phyloP scores from a whole-genome alignment of 37 sponge, comb jelly and placozoan species.

The Dysidea cf. avara region DNA sequence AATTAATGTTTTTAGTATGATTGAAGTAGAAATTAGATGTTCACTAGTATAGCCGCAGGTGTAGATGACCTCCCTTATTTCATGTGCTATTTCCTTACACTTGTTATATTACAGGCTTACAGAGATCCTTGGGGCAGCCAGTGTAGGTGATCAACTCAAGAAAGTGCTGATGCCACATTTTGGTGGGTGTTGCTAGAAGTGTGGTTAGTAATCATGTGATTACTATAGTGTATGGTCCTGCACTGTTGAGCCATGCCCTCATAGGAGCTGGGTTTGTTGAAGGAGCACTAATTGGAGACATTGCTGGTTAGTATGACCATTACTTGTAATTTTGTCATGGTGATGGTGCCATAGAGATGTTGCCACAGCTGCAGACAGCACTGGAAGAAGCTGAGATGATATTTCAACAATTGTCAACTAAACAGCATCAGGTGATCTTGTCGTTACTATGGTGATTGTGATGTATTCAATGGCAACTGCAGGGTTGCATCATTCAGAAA shows the following conservation, averaged over 20 bases:
- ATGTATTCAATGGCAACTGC: background rate
- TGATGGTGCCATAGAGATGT: slow-evolving; percentile 39
- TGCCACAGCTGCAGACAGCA: slow-evolving; percentile 36
- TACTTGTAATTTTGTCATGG: no score
- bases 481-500: slow-evolving; percentile 69
- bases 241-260: slow-evolving; percentile 80
- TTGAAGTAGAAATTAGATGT: no score
- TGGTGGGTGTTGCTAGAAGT: slow-evolving; percentile 42
- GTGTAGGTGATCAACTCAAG: slow-evolving; percentile 66
- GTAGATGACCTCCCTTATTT: no score
- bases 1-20: no score
- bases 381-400: slow-evolving; percentile 50
- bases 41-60: no score
- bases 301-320: no score
- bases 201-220: background rate
- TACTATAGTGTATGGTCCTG: slow-evolving; percentile 78
- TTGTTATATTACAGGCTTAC: no score
- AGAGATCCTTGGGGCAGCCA: slow-evolving; percentile 26
- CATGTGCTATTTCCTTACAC: no score
- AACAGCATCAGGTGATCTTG: slow-evolving; percentile 44
- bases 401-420: slow-evolving; percentile 31
- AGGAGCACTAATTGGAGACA: slow-evolving; percentile 68
- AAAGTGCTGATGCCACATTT: slow-evolving; percentile 79
- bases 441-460: background rate
- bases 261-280: slow-evolving; percentile 67